Evolutionary conservation across 1,140 invertebrate species (phyloP), one percentile per base, ranked within the genome.

Genomic region (Drosophila pachea): DNA sequence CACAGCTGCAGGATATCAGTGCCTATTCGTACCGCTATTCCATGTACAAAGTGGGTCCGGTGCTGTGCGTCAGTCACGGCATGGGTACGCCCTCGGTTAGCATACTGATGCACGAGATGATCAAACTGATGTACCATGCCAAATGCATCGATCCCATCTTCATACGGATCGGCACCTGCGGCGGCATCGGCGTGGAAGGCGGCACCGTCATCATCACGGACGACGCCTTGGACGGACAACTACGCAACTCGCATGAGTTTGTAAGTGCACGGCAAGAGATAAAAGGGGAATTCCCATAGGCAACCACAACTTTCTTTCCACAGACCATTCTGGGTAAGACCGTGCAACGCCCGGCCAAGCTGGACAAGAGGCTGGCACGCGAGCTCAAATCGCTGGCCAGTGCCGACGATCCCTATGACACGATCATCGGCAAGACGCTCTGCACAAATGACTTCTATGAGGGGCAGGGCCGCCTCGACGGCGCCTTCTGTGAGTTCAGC

Each of bases 381-480:
- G 96, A 98, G 76, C 89, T 99, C 3, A 93, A 94, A 71, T 91
- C 91, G 0, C 89, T 97, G 42, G 92, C 94, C 0, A 91, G 93
- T 4, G 88, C 91, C 4, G 94, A 95, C 66, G 95, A 96, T 88
- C 95, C 95, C 0, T 98, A 97, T 86, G 94, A 96, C 11, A 96
- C 95, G 1, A 92, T 97, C 16, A 92, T 92, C 35, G 98, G 98
- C 31, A 98, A 95, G 89, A 99, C 98, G 0, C 95, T 99, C 92
- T 99, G 97, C 89, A 96, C 97, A 5, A 94, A 97, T 77, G 98
- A 99, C 89, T 99, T 99, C 90, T 99, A 99, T 90, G 98, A 99
- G 93, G 97, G 94, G 7, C 97, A 99, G 91, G 98, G 95, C 4
- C 93, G 98, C 61, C 89, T 99, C 62, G 98, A 99, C 89, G 98